phyloP scores from a whole-genome alignment of 1,140 invertebrate species.

The Zaprionus lachaisei region DNA sequence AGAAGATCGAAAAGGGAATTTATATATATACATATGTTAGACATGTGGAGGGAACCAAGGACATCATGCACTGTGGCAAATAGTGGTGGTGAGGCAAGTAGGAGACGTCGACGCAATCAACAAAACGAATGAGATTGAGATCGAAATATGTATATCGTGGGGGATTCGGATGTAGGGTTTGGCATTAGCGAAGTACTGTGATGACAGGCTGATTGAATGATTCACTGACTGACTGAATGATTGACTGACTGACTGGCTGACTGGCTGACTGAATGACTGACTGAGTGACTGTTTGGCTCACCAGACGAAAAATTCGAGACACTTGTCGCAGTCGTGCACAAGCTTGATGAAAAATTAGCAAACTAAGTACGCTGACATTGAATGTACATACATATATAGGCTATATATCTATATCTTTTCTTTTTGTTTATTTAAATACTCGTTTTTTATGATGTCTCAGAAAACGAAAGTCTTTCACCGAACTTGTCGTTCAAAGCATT shows the following conservation, averaged over 20 bases:
- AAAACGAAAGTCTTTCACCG: slow-evolving; percentile 56
- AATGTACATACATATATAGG: slow-evolving; percentile 8
- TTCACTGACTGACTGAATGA: slow-evolving; percentile 47
- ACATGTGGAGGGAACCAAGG: slow-evolving; percentile 39
- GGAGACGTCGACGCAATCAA: slow-evolving; percentile 57
- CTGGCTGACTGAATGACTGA: slow-evolving; percentile 11
- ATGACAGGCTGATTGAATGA: slow-evolving; percentile 62
- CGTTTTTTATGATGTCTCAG: slow-evolving; percentile 22
- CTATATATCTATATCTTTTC: slow-evolving; percentile 9
- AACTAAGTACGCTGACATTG: slow-evolving; percentile 30
- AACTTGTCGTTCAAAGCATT: slow-evolving; percentile 46
- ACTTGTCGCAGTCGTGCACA: slow-evolving; percentile 30
- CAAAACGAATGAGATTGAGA: slow-evolving; percentile 24
- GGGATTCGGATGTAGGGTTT: slow-evolving; percentile 15
- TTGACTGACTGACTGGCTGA: slow-evolving; percentile 5
- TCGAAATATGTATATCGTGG: slow-evolving; percentile 7
- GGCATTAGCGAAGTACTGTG: slow-evolving; percentile 46
- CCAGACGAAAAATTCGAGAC: slow-evolving; percentile 13
- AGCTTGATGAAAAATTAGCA: slow-evolving; percentile 41
- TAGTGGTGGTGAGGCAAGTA: slow-evolving; percentile 9
- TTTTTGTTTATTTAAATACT: neutral
- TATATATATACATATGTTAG: slow-evolving; percentile 31
- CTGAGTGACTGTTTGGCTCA: slow-evolving; percentile 21
- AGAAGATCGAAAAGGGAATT: slow-evolving; percentile 12
- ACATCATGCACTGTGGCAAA: slow-evolving; percentile 29